Evolutionary conservation across 2,113 vertebrate species (phyloP), one percentile per base, ranked within the genome.

Genomic region (Neopipo cinnamomea): DNA sequence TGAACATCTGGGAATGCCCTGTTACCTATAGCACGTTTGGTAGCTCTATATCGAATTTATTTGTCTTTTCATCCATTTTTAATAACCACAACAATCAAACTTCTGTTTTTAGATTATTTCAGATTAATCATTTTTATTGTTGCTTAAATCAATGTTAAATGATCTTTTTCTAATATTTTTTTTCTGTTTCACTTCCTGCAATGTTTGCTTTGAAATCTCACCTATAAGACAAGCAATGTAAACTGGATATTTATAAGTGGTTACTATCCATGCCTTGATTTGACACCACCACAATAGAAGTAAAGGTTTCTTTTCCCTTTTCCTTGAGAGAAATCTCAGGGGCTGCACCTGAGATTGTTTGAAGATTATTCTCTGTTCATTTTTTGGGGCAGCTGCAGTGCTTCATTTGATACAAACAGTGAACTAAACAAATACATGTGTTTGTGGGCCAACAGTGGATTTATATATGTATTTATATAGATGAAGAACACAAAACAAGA

Each of bases 11-110:
- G 31, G 21, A 83, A 50, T 81, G 23, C 7, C 46, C 28, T 33
- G 19, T 68, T 79, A 41, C 5, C 30, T 49, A 16, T 3, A 89
- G 47, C 23, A 55, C 66, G 21, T 67, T 74, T 74, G 14, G 16
- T 85, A 85, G n/a, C 9, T 55, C 23, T 44, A 1, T 28, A 8
- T 41, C 74, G 71, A 63, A 92, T 58, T 31, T 41, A 8, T 88
- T 86, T 77, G 41, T 83, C 37, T 59, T 95, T 94, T 88, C 44
- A 80, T 76, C 68, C n/a, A 37, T 74, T 89, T 89, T 89, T 78
- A 75, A 74, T 78, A 94, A 56, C 12, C 15, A 81, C 12, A 74
- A 33, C 8, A 74, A 75, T 89, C 2, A 3, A 81, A 92, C 9
- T 49, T 31, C 70, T 91, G 61, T 1, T 8, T 89, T 91, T 75